Base-by-base conservation (phyloP, 2,797 vertebrate species). In the Lindbergichthys nudifrons region DNA sequence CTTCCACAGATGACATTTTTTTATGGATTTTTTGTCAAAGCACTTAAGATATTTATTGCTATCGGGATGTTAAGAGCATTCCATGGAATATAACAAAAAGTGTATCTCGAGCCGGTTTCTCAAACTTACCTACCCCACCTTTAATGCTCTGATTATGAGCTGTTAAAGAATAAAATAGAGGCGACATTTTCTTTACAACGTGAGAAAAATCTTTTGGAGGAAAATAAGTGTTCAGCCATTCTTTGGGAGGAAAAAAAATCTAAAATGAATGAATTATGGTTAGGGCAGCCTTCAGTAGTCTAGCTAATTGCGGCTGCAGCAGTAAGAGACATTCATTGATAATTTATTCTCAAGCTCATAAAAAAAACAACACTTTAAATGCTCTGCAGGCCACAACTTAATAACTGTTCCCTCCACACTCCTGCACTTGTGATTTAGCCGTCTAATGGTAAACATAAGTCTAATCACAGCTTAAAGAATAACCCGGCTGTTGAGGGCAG, bases 371-470 rank as follows among this genome's bases (percentile, higher is more conserved):
- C 65, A 62, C 77, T 57, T 13, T 0, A 43, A 16, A n/a, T 5
- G 71, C 68, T 79, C 58, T 50, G 30, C 0, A 43, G 63, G 53
- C 64, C 18, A 47, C 52, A 4, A 65, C 67, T 15, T 63, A 52
- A 75, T 75, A 62, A 73, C 6, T 10, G 52, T 42, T 62, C 62
- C 45, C 65, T 64, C 19, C 32, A 45, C 70, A 10, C 65, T 0
- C 10, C 68, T 56, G 69, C 73, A 18, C 63, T 64, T 3, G 12
- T 73, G 59, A 69, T 47, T 60, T 43, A 41, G 51, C 43, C 74
- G 15, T 12, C 59, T 64, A 52, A 73, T 26, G 48, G 50, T 76
- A 56, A 84, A 84, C 81, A 78, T 68, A 71, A 73, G 60, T 82
- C 68, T 73, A 68, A 26, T 71, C 73, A 32, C 65, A 62, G 73